Percentiles rank a stretch among this genome's conserved stretches.
phyloP scores from a whole-genome alignment of 2,113 vertebrate genomes.

The Gymnogyps californianus region DNA sequence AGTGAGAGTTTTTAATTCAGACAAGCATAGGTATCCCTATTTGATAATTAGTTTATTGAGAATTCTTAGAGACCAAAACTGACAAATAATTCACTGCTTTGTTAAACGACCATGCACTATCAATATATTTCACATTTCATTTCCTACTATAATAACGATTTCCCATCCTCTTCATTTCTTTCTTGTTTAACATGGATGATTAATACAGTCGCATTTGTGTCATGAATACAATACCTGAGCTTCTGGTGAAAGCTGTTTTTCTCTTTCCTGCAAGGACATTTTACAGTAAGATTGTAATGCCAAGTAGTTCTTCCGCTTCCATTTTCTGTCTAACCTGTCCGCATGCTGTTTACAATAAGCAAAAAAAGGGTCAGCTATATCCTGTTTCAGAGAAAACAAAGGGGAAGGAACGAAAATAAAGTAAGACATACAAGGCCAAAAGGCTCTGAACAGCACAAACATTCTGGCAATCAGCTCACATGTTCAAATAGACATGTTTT shows the following conservation, averaged over 20 bases:
- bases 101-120: not conserved
- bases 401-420: not conserved
- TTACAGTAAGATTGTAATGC: conserved; percentile 99
- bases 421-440: not conserved
- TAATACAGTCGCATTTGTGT: not conserved
- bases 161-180: not conserved
- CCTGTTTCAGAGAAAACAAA: conserved; percentile 74
- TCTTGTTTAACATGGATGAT: not conserved
- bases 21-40: not conserved
- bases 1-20: not conserved
- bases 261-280: conserved; percentile 93
- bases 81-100: not conserved
- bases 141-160: not conserved
- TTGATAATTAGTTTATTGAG: not conserved
- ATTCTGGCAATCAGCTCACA: not conserved
- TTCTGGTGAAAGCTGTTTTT: conserved; percentile 93
- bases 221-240: conserved; percentile 83
- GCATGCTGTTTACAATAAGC: conserved; percentile 99
- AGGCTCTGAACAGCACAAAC: not conserved
- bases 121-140: not conserved
- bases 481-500: not conserved
- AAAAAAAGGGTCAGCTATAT: conserved; percentile 99
- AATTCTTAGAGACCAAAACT: not conserved
- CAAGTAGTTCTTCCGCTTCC: conserved; percentile 98
- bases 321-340: conserved; percentile 97